Conservation (phyloP, 30 jellyfish, hydroid and myxozoan genomes). For the Aurelia coerulea region DNA sequence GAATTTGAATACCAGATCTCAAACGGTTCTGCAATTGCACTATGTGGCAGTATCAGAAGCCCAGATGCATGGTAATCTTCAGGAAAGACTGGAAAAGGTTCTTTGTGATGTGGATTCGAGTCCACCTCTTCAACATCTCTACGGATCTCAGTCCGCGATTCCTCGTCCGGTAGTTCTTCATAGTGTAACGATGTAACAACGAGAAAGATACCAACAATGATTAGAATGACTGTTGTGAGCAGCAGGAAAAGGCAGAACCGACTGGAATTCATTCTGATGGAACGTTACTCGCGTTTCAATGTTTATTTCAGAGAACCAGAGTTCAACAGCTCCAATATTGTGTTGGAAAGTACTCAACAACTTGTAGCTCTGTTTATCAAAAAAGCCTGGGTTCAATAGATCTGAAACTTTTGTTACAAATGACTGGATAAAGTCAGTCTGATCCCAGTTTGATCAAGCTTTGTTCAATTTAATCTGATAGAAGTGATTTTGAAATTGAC, state of each 20-base stretch:
- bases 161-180: slow-evolving; percentile 5
- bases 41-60: slow-evolving; percentile 87
- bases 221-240: slow-evolving; percentile 19
- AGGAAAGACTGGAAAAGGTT: slow-evolving; percentile 80
- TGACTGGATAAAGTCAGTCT: no score
- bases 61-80: slow-evolving; percentile 95
- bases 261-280: slow-evolving; percentile 14
- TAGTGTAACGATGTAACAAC: slow-evolving; percentile 46
- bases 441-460: no score
- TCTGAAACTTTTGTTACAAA: no score
- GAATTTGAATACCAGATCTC: slow-evolving; percentile 96
- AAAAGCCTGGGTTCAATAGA: no score
- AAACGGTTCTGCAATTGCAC: slow-evolving; percentile 97
- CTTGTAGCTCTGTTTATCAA: no score
- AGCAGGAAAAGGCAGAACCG: slow-evolving; percentile 49
- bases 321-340: no score
- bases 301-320: no score
- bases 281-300: no score
- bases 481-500: no score
- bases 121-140: slow-evolving; percentile 19
- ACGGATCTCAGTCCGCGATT: not conserved
- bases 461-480: no score
- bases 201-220: slow-evolving; percentile 54
- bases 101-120: not conserved
- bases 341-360: no score